These are phyloP conservation scores for Thelaira solivaga DNA, from an alignment of 2,888 invertebrate species.

Conservation along the genomic window DNA sequence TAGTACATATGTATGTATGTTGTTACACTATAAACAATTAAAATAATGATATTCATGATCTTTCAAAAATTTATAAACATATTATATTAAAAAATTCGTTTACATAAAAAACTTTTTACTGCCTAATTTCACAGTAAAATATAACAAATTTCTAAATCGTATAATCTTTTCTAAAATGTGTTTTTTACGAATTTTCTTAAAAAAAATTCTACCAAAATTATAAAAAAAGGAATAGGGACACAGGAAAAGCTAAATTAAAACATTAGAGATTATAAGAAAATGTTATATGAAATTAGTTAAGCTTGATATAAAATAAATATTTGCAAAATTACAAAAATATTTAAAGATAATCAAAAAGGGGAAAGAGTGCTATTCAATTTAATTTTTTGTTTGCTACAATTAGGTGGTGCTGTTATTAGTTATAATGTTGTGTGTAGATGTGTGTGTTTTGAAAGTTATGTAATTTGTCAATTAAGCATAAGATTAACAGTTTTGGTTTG, in stretches of 20 bases:
- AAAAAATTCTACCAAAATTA: no score
- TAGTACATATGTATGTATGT: no score
- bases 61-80: neutral
- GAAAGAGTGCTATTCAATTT: neutral
- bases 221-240: no score
- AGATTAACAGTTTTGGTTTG: constrained; percentile 34
- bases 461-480: constrained; percentile 43
- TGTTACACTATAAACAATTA: no score
- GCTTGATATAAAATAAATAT: neutral
- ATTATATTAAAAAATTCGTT: no score
- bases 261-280: neutral
- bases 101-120: no score
- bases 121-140: no score
- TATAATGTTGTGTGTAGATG: constrained; percentile 37
- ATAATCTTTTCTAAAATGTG: no score
- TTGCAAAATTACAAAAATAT: neutral
- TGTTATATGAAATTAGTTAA: constrained; percentile 2
- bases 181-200: no score
- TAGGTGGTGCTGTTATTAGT: neutral
- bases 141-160: no score
- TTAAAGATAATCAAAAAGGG: neutral
- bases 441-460: neutral
- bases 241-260: no score
- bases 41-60: neutral
- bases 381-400: neutral